Base-by-base conservation (phyloP, 2,888 invertebrate genomes). In the Ceratothoa steindachneri region DNA sequence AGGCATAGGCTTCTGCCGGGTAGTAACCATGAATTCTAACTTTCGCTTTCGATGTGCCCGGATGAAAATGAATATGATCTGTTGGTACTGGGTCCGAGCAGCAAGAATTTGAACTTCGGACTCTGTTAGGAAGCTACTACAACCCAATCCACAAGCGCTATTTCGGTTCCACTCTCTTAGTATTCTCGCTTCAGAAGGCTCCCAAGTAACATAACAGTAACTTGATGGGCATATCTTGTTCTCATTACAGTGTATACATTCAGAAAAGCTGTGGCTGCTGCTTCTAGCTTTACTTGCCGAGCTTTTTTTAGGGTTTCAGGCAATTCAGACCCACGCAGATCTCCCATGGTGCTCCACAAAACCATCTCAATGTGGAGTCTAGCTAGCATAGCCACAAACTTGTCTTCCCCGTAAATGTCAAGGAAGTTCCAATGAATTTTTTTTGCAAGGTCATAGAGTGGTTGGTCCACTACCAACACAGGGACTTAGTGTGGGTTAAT, bases 221-320 rank as follows among this genome's bases (percentile, higher is more conserved):
- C 76, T 64, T 81, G 80, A 74, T 82, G 81, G 30, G 74, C 77
- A 53, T 76, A 76, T 72, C 71, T 31, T 67, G 74, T 71, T 76
- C 72, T 77, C 53, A 71, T 77, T 30, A 67, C 67, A 69, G n/a
- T n/a, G n/a, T n/a, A n/a, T n/a, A n/a, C n/a, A n/a, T n/a, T n/a
- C n/a, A n/a, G n/a, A n/a, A n/a, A n/a, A n/a, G n/a, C n/a, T n/a
- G n/a, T n/a, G 7, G 66, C 66, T 66, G 22, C 66, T 27, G 66
- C 29, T 66, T 27, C 66, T 66, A 30, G 27, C 66, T 27, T 27
- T 9, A 19, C 28, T 12, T 29, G 24, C 15, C 66, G 29, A 66
- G 66, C 66, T 28, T 66, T 30, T 66, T 22, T 28, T 24, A 66
- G 29, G 66, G 28, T 19, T 27, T 66, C 66, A 66, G 66, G 66